phyloP scores from a whole-genome alignment of 1,140 invertebrate species.

The Stratiolaelaps scimitus region DNA sequence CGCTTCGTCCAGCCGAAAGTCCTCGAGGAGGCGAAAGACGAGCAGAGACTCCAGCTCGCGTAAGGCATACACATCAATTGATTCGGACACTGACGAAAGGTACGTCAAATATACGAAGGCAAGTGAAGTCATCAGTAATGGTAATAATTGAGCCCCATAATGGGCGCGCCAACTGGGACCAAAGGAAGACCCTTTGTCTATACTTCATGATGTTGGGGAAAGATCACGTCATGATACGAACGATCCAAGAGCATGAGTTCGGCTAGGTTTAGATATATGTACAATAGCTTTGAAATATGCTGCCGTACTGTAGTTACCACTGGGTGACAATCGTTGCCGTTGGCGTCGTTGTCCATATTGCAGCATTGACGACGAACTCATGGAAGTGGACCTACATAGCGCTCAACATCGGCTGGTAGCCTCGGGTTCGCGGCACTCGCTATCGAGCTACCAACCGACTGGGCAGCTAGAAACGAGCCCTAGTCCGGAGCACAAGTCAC shows the following conservation, averaged over 20 bases:
- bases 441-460: constrained; percentile 26
- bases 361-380: constrained; percentile 27
- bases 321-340: too few species aligned
- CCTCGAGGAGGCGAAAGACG: constrained; percentile 17
- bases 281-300: too few species aligned
- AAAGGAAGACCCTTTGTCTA: too few species aligned
- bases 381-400: constrained; percentile 34
- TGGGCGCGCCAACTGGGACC: too few species aligned
- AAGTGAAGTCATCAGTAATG: too few species aligned
- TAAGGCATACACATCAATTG: constrained; percentile 28
- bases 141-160: too few species aligned
- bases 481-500: constrained; percentile 22
- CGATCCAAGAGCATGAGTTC: too few species aligned
- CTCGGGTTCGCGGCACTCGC: constrained; percentile 31
- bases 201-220: too few species aligned
- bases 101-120: not conserved
- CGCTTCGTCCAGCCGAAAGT: constrained; percentile 18
- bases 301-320: too few species aligned
- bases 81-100: constrained; percentile 27
- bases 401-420: constrained; percentile 33
- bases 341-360: not conserved
- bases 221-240: too few species aligned
- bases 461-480: not conserved
- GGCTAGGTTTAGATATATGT: too few species aligned
- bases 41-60: constrained; percentile 24